These are phyloP conservation scores for Cromileptes altivelis DNA, from an alignment of 2,113 vertebrate genomes.

Conservation along the genomic window DNA sequence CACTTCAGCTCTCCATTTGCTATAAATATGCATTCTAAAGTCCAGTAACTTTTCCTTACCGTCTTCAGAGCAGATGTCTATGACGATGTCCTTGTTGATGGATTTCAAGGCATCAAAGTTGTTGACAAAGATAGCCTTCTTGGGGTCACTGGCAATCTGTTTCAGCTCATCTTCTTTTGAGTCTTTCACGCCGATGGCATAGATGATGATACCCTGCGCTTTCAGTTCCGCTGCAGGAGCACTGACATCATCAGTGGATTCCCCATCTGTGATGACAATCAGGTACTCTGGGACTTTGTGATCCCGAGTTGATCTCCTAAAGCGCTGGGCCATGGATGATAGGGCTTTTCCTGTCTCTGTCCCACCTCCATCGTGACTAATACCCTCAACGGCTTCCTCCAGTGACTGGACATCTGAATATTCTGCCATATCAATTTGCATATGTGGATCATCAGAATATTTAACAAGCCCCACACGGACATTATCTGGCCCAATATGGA, in stretches of 20 bases:
- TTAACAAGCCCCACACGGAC: conserved; percentile 86
- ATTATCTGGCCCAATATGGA: conserved; percentile 77
- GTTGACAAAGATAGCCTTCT: conserved; percentile 78
- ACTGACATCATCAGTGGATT: conserved; percentile 79
- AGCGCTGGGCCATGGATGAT: conserved; percentile 70
- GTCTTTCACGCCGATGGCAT: conserved; percentile 83
- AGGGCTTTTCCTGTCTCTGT: conserved; percentile 82
- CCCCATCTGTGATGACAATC: conserved; percentile 85
- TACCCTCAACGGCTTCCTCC: conserved; percentile 69
- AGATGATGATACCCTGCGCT: conserved; percentile 71
- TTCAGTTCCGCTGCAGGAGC: conserved; percentile 75
- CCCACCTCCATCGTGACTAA: conserved; percentile 72
- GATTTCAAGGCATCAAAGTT: conserved; percentile 83
- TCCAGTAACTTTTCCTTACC: conserved; percentile 74
- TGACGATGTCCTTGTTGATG: conserved; percentile 78
- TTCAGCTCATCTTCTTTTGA: conserved; percentile 70
- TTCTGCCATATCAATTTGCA: conserved; percentile 73
- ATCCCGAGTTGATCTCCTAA: conserved; percentile 63
- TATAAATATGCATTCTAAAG: background rate
- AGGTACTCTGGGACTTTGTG: conserved; percentile 78
- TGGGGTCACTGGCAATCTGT: conserved; percentile 76
- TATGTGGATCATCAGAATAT: conserved; percentile 50
- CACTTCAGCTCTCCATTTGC: background rate
- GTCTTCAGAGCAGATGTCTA: conserved; percentile 83
- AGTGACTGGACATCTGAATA: conserved; percentile 50